Conservation (phyloP, 2,113 vertebrate genomes). For the Madoqua kirkii region DNA sequence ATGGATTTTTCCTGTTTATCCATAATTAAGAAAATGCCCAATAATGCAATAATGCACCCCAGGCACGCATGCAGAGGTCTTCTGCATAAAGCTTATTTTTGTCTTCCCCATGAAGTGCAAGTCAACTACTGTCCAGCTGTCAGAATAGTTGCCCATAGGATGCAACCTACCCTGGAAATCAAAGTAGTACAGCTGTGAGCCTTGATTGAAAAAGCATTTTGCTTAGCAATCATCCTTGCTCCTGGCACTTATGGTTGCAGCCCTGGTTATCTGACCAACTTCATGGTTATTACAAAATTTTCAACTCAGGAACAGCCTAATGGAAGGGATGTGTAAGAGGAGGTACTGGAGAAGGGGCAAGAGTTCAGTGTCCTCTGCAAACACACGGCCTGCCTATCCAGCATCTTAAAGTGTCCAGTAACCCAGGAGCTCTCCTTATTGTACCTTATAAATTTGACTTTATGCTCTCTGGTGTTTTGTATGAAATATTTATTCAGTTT, state of each 20-base stretch:
- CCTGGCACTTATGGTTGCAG: neutral
- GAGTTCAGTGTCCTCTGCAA: neutral
- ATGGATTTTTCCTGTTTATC: constrained; percentile 85
- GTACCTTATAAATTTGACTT: neutral
- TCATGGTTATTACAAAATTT: neutral
- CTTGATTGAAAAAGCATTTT: constrained; percentile 82
- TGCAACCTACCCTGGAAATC: constrained; percentile 87
- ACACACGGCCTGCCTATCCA: neutral
- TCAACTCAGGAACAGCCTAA: neutral
- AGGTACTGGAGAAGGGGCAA: fast-evolving
- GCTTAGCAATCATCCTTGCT: neutral
- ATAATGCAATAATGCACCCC: constrained; percentile 86
- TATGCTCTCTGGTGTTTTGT: neutral
- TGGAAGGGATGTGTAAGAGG: neutral
- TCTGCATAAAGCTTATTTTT: constrained; percentile 77
- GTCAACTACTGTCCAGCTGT: constrained; percentile 88
- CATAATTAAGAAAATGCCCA: constrained; percentile 90
- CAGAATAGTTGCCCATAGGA: constrained; percentile 84
- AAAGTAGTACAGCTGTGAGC: constrained; percentile 86
- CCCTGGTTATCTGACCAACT: neutral
- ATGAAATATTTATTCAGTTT: neutral
- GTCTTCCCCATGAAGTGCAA: constrained; percentile 87
- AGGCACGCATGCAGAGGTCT: constrained; percentile 90
- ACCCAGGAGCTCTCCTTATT: neutral
- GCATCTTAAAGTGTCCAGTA: neutral